Conservation (phyloP, 2,888 invertebrate species). For the Serrognathus titanus region DNA sequence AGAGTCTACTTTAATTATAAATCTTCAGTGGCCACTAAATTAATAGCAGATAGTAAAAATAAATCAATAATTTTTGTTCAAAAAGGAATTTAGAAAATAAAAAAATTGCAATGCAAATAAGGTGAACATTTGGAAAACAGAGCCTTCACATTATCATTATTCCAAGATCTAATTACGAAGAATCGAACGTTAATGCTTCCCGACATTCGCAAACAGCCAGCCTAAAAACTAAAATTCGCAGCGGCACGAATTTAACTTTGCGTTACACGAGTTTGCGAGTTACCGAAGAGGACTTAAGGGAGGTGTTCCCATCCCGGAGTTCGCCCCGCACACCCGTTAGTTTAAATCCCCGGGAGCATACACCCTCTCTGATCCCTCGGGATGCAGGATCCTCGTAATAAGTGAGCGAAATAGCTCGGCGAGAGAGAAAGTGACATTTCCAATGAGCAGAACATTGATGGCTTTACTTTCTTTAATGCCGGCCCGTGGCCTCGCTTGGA, state of each 20-base stretch:
- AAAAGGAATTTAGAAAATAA: no score
- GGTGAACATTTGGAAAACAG: no score
- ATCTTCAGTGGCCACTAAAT: no score
- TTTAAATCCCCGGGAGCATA: constrained; percentile 11
- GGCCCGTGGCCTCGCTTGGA: constrained; percentile 2
- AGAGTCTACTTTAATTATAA: no score
- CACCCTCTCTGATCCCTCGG: constrained; percentile 18
- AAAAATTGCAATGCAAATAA: no score
- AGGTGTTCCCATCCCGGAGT: constrained; percentile 13
- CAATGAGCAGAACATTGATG: constrained; percentile 12
- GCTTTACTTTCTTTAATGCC: constrained; percentile 3
- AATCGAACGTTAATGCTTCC: constrained; percentile 7
- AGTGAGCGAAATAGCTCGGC: constrained; percentile 20
- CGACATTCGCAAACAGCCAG: background rate
- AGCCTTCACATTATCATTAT: constrained; percentile 5
- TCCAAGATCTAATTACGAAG: constrained; percentile 10
- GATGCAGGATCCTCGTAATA: constrained; percentile 24
- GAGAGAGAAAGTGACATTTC: constrained; percentile 22
- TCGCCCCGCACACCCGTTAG: constrained; percentile 8
- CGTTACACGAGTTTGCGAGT: constrained; percentile 22
- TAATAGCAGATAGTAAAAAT: no score
- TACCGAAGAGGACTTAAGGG: constrained; percentile 20
- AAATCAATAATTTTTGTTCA: no score
- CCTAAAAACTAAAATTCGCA: constrained; percentile 9
- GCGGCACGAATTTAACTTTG: constrained; percentile 12